These are phyloP conservation scores for Acromyrmex charruanus DNA, from an alignment of 1,140 invertebrate species.

Conservation along the genomic window DNA sequence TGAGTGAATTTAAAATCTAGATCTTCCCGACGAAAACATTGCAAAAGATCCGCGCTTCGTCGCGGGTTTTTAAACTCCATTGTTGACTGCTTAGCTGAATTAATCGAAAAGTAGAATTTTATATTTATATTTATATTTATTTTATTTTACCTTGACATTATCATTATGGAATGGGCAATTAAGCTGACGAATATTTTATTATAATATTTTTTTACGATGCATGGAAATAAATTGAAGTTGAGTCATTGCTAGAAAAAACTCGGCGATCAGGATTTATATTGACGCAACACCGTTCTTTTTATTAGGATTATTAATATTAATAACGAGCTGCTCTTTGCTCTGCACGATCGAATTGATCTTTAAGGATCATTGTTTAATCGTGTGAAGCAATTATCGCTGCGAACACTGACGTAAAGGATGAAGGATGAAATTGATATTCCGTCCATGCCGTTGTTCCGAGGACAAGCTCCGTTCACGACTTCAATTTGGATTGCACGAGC, in stretches of 20 bases:
- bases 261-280: background rate
- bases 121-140: background rate
- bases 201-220: background rate
- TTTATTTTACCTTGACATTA: no score
- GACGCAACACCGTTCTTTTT: background rate
- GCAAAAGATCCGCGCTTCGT: background rate
- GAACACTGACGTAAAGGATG: constrained; percentile 25
- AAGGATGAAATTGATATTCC: constrained; percentile 43
- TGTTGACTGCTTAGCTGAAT: background rate
- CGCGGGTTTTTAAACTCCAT: background rate
- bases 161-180: background rate
- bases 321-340: background rate
- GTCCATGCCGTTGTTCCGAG: constrained; percentile 37
- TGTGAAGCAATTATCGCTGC: constrained; percentile 10
- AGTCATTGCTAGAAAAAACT: background rate
- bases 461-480: constrained; percentile 17
- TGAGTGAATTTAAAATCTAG: background rate
- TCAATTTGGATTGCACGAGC: constrained; percentile 28
- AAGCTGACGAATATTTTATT: background rate
- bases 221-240: background rate
- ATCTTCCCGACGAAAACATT: background rate
- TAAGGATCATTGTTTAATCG: constrained; percentile 5
- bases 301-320: constrained; percentile 24
- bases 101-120: background rate
- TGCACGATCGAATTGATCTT: background rate